Evolutionary conservation across 2,888 invertebrate genomes (phyloP), one percentile per base, ranked within the genome.

Genomic region (Synanthedon myopaeformis): DNA sequence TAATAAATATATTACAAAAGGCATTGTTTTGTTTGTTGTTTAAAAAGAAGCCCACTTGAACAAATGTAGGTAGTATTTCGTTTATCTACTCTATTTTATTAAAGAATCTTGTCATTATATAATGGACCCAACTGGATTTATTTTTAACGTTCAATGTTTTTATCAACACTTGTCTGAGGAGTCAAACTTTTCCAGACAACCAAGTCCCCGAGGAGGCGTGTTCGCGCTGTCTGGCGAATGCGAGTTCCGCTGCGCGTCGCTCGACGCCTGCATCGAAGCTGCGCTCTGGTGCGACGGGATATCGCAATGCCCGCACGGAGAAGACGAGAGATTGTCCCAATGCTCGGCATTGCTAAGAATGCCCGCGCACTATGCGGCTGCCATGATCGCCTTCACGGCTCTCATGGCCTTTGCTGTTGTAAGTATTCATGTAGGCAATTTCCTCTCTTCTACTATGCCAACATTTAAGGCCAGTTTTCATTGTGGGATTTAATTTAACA

Each of bases 281-380:
- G 91, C 92, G 51, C 89, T 95, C 53, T 94, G 95, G 94, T 95
- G 95, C 67, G 94, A 95, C 67, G 94, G 94, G 14, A 77, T 90
- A 42, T 81, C 89, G 52, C 94, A 95, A 72, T 95, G 95, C 69
- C 95, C 95, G 10, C 92, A 91, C 3, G 94, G 94, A 0, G 91
- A 92, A 61, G 95, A 95, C 78, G 94, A 95, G 79, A 90, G 94
- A 4, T 89, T 94, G 58, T 89, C 92, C 12, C 93, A 95, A 72
- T 95, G 95, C 69, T 94, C 93, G 52, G 90, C 94, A 54, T 83
- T 95, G 49, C 83, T 96, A 58, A 91, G 93, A 58, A 83, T 95
- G 60, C 95, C 95, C 10, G 92, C 92, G 52, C 90, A 94, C 60
- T 93, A 93, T 62, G 89, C 94, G 23, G 87, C 88, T 42, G 89